Base-by-base conservation (phyloP, 2,797 vertebrate species). In the Chelonia mydas region DNA sequence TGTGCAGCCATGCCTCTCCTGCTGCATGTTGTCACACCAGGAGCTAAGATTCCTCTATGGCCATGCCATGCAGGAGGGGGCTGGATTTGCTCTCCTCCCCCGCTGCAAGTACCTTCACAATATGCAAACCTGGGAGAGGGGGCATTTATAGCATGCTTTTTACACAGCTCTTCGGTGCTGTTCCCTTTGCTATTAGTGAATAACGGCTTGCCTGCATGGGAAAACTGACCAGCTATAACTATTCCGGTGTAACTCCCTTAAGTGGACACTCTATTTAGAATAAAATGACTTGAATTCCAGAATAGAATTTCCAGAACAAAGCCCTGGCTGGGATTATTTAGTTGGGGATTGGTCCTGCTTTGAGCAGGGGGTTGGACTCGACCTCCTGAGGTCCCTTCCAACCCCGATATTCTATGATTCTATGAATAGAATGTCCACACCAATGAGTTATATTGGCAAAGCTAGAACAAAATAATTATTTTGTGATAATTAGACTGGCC, bases 101-200 rank as follows among this genome's bases (percentile, higher is more conserved):
- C 31, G 16, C 51, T 54, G 88, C 28, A 3, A 16, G 15, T 28
- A 45, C 41, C 82, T 68, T 49, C 68, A 78, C 1, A 0, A 1
- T 11, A 47, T 5, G 68, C 0, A 0, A 84, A 16, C 72, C 54
- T 7, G 41, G 33, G 23, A 89, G 59, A 3, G 53, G 53, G 50
- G 3, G 31, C 12, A 4, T 0, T 0, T 10, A 59, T 12, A 54
- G 0, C 2, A 0, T 12, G 21, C 86, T 80, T 51, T 23, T 16
- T 55, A 68, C 37, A 12, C 68, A 55, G 55, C 12, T 90, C 33
- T n/a, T n/a, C 80, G 19, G 41, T 78, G 41, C 41, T 27, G 23
- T 76, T 76, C 41, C 72, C 37, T 76, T 47, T 47, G 41, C 41
- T 76, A 47, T 27, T 15, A 41, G 72, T 47, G 23, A 76, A 76